These are phyloP conservation scores for Spialia ferax DNA, from an alignment of 2,888 invertebrate genomes.

Conservation along the genomic window DNA sequence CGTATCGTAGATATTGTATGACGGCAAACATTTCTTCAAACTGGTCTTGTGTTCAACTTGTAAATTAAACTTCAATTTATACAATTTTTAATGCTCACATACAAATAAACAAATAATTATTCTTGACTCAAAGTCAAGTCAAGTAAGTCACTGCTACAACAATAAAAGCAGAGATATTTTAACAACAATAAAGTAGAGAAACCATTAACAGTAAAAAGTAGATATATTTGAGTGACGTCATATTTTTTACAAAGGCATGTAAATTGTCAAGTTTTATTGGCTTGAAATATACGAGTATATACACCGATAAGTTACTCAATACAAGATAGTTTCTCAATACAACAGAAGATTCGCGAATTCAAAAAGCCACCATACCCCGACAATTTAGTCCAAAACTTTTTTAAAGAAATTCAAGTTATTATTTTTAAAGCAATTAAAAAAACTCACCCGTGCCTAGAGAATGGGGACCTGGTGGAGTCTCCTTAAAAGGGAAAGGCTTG, in stretches of 20 bases:
- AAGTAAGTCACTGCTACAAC: too few relatives aligned
- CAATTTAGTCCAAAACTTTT: not conserved
- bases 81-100: not conserved
- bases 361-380: too few relatives aligned
- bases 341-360: too few relatives aligned
- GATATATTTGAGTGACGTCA: too few relatives aligned
- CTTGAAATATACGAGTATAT: too few relatives aligned
- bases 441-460: not conserved
- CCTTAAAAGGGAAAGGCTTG: slow-evolving; percentile 27
- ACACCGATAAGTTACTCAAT: too few relatives aligned
- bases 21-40: not conserved
- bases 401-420: not conserved
- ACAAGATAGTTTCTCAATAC: too few relatives aligned
- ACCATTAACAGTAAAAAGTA: too few relatives aligned
- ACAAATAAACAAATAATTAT: not conserved
- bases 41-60: not conserved
- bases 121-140: not conserved
- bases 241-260: too few relatives aligned
- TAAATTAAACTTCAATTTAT: not conserved
- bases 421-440: not conserved
- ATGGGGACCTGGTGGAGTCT: slow-evolving; percentile 1
- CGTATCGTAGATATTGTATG: slow-evolving; percentile 14
- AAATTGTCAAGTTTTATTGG: too few relatives aligned
- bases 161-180: too few relatives aligned
- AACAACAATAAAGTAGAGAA: too few relatives aligned